phyloP scores from a whole-genome alignment of 2,888 invertebrate species.

The Helobdella robusta region DNA sequence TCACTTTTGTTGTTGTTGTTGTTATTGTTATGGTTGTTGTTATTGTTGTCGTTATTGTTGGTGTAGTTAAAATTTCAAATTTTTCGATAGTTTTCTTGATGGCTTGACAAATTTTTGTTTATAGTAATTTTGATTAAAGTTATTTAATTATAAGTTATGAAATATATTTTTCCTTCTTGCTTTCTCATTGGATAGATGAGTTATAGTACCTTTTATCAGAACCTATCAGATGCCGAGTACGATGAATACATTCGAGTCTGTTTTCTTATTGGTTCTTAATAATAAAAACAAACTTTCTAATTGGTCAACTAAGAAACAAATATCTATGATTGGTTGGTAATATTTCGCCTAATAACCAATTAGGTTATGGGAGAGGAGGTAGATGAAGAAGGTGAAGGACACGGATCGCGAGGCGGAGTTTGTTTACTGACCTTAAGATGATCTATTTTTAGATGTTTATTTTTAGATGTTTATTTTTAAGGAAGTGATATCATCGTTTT shows the following conservation, averaged over 20 bases:
- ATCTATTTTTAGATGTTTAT: too few species aligned
- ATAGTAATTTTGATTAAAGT: too few species aligned
- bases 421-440: too few species aligned
- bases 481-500: too few species aligned
- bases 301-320: background rate
- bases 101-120: too few species aligned
- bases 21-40: too few species aligned
- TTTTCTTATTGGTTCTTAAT: background rate
- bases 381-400: constrained; percentile 27
- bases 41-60: too few species aligned
- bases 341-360: background rate
- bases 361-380: constrained; percentile 29
- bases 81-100: too few species aligned
- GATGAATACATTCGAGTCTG: constrained; percentile 33
- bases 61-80: too few species aligned
- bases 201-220: constrained; percentile 33
- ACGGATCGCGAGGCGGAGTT: constrained; percentile 12
- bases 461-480: too few species aligned
- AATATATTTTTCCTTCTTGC: background rate
- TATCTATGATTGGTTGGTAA: background rate
- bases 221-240: constrained; percentile 33
- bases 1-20: too few species aligned
- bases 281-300: background rate
- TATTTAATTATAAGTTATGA: too few species aligned
- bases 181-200: constrained; percentile 30